Percentiles rank a stretch among this genome's conserved stretches.
Evolutionary conservation across 2,797 vertebrate genomes (phyloP).

Genomic region (Chelon auratus): DNA sequence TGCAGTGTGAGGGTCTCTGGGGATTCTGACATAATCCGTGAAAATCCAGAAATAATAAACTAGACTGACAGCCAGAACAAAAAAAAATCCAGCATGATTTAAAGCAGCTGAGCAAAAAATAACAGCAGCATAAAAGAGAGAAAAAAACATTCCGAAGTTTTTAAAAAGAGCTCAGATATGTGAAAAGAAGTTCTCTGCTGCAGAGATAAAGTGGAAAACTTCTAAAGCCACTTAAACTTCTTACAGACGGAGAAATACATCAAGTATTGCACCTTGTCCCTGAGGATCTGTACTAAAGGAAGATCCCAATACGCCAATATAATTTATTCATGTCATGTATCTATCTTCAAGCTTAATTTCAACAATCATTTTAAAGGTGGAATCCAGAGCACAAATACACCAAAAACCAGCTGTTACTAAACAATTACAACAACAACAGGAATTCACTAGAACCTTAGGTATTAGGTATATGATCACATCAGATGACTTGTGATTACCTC

Average conservation of each 20-base stretch:
- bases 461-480: neutral
- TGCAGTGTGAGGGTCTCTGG: constrained; percentile 46
- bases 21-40: constrained; percentile 65
- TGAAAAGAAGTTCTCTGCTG: constrained; percentile 36
- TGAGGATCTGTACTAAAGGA: neutral
- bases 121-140: constrained; percentile 51
- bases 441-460: too few species aligned
- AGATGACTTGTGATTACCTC: neutral
- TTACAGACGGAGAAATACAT: constrained; percentile 38
- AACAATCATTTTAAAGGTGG: neutral
- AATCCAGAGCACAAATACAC: too few species aligned
- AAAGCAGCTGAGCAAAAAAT: constrained; percentile 39
- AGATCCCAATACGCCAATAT: neutral
- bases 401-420: neutral
- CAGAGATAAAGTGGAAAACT: constrained; percentile 52
- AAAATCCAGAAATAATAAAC: constrained; percentile 71
- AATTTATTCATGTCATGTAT: constrained; percentile 14
- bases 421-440: neutral
- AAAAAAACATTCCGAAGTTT: constrained; percentile 55
- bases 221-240: constrained; percentile 50
- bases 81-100: constrained; percentile 42
- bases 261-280: constrained; percentile 16
- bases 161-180: constrained; percentile 51
- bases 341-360: neutral
- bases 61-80: constrained; percentile 46